Evolutionary conservation across 2,888 invertebrate species (phyloP), one percentile per base, ranked within the genome.

Genomic region (Synanthedon vespiformis): DNA sequence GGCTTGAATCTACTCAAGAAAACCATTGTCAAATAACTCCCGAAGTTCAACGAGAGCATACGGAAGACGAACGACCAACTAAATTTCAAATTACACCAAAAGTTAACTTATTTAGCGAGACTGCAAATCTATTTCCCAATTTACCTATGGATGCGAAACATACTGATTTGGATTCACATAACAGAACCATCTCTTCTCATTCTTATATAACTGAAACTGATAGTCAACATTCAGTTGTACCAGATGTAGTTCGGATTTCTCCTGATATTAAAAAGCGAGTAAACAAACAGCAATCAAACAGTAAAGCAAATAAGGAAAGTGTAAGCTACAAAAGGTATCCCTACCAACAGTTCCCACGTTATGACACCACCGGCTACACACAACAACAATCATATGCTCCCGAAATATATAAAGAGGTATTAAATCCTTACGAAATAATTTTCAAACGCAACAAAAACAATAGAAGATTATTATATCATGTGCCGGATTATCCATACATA

Each of bases 71-170:
- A 14, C 57, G 54, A 11, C 58, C 64, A 5, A 64, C 53, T 6
- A 67, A 64, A 61, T 48, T 60, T 13, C 40, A 53, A 10, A 4
- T 58, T 3, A 55, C 52, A 4, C 51, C 11, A n/a, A 34, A 40
- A 12, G 56, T 51, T 10, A 65, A 82, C 53, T 52, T 83, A 1
- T 78, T 85, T 41, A 71, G 76, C 41, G 85, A 85, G 66, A 81
- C 79, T 1, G 61, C 62, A 12, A 67, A 54, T 51, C 55, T 85
- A 0, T 84, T 83, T 44, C 67, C 73, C 2, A 63, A 74, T 57
- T 63, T 79, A 52, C 60, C 67, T 34, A 49, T 51, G 18, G 61
- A 64, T 34, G 50, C 34, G 8, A 34, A 34, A 6, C 6, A 34
- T 6, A 6, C 10, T 34, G 34, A 34, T 34, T 34, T 34, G 34